phyloP scores from a whole-genome alignment of 1,140 invertebrate genomes.

The Acromyrmex charruanus region DNA sequence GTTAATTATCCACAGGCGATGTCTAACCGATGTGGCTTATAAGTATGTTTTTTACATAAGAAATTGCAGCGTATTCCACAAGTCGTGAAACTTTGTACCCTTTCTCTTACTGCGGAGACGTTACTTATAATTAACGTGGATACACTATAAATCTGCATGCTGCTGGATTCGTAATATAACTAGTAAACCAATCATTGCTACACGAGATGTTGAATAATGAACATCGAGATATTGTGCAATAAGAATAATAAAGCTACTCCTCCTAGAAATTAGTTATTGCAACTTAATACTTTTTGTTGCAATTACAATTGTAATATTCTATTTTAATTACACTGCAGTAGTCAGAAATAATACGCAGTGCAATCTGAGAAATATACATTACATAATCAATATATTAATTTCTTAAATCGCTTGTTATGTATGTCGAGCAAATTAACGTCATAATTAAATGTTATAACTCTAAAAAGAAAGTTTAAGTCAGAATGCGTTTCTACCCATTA shows the following conservation, averaged over 20 bases:
- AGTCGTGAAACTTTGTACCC: constrained; percentile 33
- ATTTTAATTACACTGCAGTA: constrained; percentile 20
- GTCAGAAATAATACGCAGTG: background rate
- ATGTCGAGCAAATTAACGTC: constrained; percentile 16
- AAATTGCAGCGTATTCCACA: constrained; percentile 3
- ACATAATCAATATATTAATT: constrained; percentile 42
- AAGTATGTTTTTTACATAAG: constrained; percentile 27
- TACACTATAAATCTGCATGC: constrained; percentile 34
- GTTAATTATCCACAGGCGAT: constrained; percentile 70
- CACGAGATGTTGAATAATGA: background rate
- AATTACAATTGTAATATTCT: constrained; percentile 13
- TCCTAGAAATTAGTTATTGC: constrained; percentile 14
- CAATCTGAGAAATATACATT: constrained; percentile 5
- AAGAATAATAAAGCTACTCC: constrained; percentile 19
- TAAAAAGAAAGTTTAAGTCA: background rate
- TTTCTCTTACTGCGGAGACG: constrained; percentile 21
- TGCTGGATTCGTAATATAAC: constrained; percentile 1
- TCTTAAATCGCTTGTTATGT: background rate
- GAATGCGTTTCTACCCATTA: background rate
- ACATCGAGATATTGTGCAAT: constrained; percentile 32
- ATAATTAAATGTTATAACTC: background rate
- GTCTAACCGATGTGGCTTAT: constrained; percentile 34
- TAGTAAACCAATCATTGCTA: constrained; percentile 20
- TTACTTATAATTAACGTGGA: constrained; percentile 26
- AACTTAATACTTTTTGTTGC: background rate